Conservation (phyloP, 2,797 vertebrate species). For the Rhinichthys osculus region DNA sequence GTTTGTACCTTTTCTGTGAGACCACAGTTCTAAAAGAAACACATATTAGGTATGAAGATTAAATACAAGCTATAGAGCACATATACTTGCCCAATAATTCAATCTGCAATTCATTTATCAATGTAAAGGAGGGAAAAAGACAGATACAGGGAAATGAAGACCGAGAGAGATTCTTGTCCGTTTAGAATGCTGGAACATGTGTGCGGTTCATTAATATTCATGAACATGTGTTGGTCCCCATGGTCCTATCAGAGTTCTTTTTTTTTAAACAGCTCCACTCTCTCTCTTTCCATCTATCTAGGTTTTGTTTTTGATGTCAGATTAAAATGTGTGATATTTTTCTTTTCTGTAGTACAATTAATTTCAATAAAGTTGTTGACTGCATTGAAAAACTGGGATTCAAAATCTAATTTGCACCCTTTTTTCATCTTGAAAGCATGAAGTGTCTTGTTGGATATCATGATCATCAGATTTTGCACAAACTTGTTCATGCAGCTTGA, state of each 20-base stretch:
- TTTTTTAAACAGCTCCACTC: constrained; percentile 38
- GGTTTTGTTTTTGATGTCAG: constrained; percentile 15
- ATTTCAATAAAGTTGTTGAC: constrained; percentile 1
- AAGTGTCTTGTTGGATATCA: neutral
- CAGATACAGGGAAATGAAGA: constrained; percentile 10
- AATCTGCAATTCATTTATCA: constrained; percentile 5
- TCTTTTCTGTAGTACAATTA: neutral
- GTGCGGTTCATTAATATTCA: constrained; percentile 34
- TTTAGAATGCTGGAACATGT: constrained; percentile 43
- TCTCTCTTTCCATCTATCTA: neutral
- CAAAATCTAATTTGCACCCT: neutral
- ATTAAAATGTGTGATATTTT: constrained; percentile 15
- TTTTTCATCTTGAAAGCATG: neutral
- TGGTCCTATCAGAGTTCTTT: constrained; percentile 46
- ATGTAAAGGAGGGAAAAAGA: neutral
- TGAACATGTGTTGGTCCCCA: constrained; percentile 38
- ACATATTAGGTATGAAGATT: neutral
- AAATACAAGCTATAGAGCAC: neutral
- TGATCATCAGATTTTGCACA: neutral
- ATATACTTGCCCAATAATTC: neutral
- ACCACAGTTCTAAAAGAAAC: neutral
- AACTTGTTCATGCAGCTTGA: constrained; percentile 2
- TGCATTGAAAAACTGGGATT: neutral
- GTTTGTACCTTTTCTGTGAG: neutral
- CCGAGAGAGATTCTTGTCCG: neutral